A percentile compares a stretch with the other conserved stretches of the same genome.
These are phyloP conservation scores for Pampus argenteus DNA, from an alignment of 2,797 vertebrate species.

Conservation along the genomic window DNA sequence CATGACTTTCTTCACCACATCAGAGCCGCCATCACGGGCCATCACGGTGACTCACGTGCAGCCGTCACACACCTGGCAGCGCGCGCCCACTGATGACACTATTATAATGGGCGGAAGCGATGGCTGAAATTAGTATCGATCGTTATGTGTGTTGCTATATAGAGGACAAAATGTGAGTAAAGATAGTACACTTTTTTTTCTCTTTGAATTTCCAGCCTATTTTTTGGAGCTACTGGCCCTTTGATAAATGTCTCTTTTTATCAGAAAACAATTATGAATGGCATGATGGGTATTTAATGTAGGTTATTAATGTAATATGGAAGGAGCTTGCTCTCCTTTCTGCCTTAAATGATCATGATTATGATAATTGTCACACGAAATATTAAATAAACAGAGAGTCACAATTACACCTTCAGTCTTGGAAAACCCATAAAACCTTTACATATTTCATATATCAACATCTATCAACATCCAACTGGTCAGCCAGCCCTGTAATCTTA, in stretches of 20 bases:
- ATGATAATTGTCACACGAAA: too few relatives aligned
- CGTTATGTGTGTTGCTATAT: not conserved
- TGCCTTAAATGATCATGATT: too few relatives aligned
- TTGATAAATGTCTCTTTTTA: not conserved
- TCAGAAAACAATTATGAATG: not conserved
- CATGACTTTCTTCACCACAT: conserved; percentile 70
- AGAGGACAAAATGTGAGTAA: not conserved
- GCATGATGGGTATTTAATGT: too few relatives aligned
- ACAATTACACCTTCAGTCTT: too few relatives aligned
- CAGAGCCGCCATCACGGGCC: conserved; percentile 75
- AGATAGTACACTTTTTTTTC: not conserved
- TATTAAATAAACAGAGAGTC: too few relatives aligned
- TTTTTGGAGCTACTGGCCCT: not conserved
- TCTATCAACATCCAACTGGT: not conserved
- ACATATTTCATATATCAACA: not conserved
- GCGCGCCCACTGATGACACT: conserved; percentile 56
- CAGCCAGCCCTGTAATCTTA: not conserved
- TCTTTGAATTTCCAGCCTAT: not conserved
- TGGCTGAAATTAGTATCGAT: not conserved
- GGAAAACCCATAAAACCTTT: too few relatives aligned
- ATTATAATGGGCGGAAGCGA: conserved; percentile 76
- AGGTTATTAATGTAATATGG: too few relatives aligned
- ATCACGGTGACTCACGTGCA: conserved; percentile 74
- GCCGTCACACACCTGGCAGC: conserved; percentile 60
- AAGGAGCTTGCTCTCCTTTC: not conserved